Conservation (phyloP, 2,797 vertebrate species). For the Pyrrhura leucotis region DNA sequence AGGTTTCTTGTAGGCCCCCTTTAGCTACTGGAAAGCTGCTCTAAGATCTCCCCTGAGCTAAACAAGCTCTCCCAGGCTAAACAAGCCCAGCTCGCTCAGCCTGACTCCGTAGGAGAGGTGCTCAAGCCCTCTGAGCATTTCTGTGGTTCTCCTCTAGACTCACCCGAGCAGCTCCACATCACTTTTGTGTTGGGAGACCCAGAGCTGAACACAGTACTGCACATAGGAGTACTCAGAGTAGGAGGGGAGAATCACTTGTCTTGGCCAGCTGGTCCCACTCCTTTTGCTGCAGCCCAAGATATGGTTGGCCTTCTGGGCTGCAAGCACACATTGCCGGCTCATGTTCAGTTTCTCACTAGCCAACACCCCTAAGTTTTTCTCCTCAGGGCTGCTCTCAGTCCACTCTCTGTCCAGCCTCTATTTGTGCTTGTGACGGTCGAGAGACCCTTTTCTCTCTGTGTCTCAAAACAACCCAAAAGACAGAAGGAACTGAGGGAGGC, state of each 20-base stretch:
- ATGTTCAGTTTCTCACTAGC: not conserved
- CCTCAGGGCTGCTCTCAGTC: not conserved
- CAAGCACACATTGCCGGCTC: not conserved
- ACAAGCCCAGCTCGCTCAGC: not conserved
- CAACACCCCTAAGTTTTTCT: not conserved
- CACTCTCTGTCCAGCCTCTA: not conserved
- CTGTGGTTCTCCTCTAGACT: not conserved
- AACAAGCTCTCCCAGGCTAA: not conserved
- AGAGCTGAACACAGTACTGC: not conserved
- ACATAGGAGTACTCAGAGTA: not conserved
- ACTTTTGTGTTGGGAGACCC: not conserved
- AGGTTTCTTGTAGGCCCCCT: not conserved
- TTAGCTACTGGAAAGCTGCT: not conserved
- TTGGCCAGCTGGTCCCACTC: not conserved
- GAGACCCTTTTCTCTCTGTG: not conserved
- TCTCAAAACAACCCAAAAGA: not conserved
- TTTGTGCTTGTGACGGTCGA: not conserved
- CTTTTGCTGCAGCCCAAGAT: not conserved
- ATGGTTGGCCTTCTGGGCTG: not conserved
- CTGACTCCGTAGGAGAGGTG: not conserved
- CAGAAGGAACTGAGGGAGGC: not conserved
- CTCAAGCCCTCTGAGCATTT: not conserved
- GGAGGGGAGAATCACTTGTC: not conserved
- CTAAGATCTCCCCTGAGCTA: not conserved
- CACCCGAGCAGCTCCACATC: not conserved